Evolutionary conservation across 2,888 invertebrate species (phyloP).

Genomic region (Drosophila borborema): DNA sequence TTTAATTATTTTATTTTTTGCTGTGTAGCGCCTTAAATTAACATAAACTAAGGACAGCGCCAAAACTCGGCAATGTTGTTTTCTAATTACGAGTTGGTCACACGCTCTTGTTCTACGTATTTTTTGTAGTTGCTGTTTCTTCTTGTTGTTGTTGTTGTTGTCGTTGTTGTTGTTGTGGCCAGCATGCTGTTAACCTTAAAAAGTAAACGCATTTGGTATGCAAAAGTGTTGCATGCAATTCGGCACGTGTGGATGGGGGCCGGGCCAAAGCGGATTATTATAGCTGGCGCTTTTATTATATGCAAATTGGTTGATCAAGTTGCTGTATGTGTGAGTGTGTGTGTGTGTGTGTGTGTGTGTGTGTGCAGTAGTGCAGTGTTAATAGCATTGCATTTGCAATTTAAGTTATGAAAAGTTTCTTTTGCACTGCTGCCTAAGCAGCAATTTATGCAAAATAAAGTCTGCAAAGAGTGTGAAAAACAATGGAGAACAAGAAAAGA

Average conservation of each 20-base stretch:
- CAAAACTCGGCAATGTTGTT: constrained; percentile 58
- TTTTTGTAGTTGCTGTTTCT: constrained; percentile 5
- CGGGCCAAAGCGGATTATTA: constrained; percentile 21
- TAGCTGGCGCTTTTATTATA: constrained; percentile 46
- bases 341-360: constrained; percentile 3
- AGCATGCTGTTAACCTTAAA: constrained; percentile 59
- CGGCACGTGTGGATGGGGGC: not conserved
- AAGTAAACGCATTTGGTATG: constrained; percentile 70
- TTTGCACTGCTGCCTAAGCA: constrained; percentile 36
- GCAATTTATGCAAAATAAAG: constrained; percentile 61
- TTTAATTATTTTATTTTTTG: constrained; percentile 1
- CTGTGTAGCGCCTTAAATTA: constrained; percentile 56
- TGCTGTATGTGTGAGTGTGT: constrained; percentile 6
- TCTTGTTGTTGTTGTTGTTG: constrained; percentile 12
- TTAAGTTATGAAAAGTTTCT: constrained; percentile 57
- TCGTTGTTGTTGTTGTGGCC: constrained; percentile 20
- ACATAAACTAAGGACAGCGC: constrained; percentile 67
- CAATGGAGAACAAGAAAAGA: not conserved
- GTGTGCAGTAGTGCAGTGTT: constrained; percentile 46
- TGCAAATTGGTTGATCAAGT: constrained; percentile 56
- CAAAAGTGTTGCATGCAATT: constrained; percentile 63
- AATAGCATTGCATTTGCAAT: constrained; percentile 67
- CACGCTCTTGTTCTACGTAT: not conserved
- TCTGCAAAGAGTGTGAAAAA: constrained; percentile 21
- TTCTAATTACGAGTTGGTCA: constrained; percentile 64